Percentiles rank a stretch among this genome's conserved stretches.
Evolutionary conservation across 2,888 invertebrate genomes (phyloP).

Genomic region (Quadriops clusia): DNA sequence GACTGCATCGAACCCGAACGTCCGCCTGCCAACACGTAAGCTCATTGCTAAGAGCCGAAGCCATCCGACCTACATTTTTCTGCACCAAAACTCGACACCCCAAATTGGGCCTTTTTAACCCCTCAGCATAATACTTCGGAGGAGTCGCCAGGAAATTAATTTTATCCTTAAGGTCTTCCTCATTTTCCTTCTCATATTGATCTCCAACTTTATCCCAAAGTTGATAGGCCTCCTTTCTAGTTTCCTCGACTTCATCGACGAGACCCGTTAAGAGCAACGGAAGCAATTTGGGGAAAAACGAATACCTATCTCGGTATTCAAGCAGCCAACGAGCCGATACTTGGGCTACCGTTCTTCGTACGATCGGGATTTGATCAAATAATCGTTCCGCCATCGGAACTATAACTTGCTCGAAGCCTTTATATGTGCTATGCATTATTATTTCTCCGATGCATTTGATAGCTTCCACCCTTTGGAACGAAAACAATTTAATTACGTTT

Average conservation of each 20-base stretch:
- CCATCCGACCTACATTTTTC: conserved; percentile 60
- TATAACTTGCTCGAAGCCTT: conserved; percentile 49
- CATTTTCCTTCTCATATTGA: conserved; percentile 76
- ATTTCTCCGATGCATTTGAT: conserved; percentile 37
- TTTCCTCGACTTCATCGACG: conserved; percentile 62
- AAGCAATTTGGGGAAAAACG: conserved; percentile 75
- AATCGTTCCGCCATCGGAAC: conserved; percentile 75
- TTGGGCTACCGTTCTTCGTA: conserved; percentile 63
- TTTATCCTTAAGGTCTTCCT: conserved; percentile 73
- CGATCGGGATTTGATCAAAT: conserved; percentile 72
- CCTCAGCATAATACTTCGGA: conserved; percentile 61
- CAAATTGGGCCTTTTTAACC: conserved; percentile 65
- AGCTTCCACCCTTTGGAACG: background rate
- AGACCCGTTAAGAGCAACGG: conserved; percentile 76
- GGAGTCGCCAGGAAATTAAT: conserved; percentile 59
- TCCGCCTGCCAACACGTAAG: conserved; percentile 63
- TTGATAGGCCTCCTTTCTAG: conserved; percentile 48
- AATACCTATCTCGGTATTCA: conserved; percentile 73
- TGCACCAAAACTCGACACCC: conserved; percentile 75
- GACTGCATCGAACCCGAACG: conserved; percentile 57
- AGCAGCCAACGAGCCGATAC: conserved; percentile 71
- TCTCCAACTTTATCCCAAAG: conserved; percentile 65
- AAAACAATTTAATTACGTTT: conserved; percentile 24
- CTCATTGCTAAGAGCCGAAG: conserved; percentile 59
- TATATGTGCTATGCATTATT: conserved; percentile 44